Base-by-base conservation (phyloP, 2,797 vertebrate genomes). In the Myotis vivesi region DNA sequence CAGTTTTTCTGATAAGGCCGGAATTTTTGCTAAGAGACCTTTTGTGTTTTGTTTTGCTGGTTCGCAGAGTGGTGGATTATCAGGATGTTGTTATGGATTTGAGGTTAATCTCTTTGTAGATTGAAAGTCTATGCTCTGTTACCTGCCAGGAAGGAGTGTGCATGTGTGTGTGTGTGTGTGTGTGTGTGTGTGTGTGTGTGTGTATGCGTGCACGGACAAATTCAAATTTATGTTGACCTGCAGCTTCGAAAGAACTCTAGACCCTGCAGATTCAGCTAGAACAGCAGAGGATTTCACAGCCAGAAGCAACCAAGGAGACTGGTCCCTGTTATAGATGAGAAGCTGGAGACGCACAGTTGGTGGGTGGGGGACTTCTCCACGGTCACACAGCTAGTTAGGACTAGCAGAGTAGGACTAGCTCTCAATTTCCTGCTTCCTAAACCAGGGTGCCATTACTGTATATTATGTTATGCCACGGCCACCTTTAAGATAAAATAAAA, bases 81-180 rank as follows among this genome's bases (percentile, higher is more conserved):
- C 72, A 94, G 95, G 87, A 87, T 33, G 44, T 71, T 36, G 25
- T 12, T 49, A 38, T 25, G 92, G 19, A 16, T 15, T 33, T 79
- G 91, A 92, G 59, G 41, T 38, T 79, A 25, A 83, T 82, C 75
- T 90, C 76, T 77, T 68, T 71, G 53, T 95, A 51, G 59, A 59
- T 83, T 95, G 86, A 44, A n/a, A 83, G 25, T 16, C 62, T 87
- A 30, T n/a, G 51, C 92, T 95, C 69, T 94, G 71, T 91, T 92
- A 93, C 96, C 83, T 95, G 81, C 62, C 90, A 73, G 97, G 93
- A 93, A 84, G 94, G 59, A 6, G 16, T 33, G 41, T 80, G 23
- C 53, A 3, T 0, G 15, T 3, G 1, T 12, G 3, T 6, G 72
- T 1, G 33, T 5, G 19, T 13, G 44, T 3, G 4, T 33, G 36